Percentiles rank a stretch among this genome's conserved stretches.
Conservation (phyloP, 2,113 vertebrate species). For the Siphamia tubifer region DNA sequence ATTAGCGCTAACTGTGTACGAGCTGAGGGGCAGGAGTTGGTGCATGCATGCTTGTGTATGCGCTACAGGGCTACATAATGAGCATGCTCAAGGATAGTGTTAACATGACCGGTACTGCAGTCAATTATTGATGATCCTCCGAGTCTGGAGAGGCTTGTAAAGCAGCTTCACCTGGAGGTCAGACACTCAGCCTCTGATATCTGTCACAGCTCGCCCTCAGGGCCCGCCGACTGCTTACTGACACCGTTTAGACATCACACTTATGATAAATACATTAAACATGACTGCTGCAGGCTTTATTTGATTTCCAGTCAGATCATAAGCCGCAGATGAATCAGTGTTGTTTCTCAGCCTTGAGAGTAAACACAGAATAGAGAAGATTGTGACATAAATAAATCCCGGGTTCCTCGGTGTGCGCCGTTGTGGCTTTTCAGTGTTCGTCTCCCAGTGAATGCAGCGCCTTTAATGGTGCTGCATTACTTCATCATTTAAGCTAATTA, state of each 20-base stretch:
- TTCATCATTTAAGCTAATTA: conserved; percentile 95
- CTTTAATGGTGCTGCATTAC: conserved; percentile 79
- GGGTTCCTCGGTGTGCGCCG: conserved; percentile 11
- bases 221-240: conserved; percentile 13
- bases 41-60: not conserved
- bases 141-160: conserved; percentile 48
- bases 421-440: conserved; percentile 66
- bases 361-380: not conserved
- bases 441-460: conserved; percentile 77
- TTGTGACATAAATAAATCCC: conserved; percentile 12
- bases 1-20: not conserved
- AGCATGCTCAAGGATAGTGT: conserved; percentile 46
- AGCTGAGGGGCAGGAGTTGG: not conserved
- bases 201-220: conserved; percentile 31
- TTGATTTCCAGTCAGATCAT: conserved; percentile 3
- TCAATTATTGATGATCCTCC: conserved; percentile 71
- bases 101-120: conserved; percentile 40
- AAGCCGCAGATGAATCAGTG: not conserved
- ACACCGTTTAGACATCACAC: conserved; percentile 38
- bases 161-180: conserved; percentile 60
- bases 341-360: conserved; percentile 15
- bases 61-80: conserved; percentile 31
- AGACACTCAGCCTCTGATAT: conserved; percentile 32
- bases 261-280: conserved; percentile 33
- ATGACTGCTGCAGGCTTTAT: not conserved